A percentile compares a stretch with the other conserved stretches of the same genome.
Conservation (phyloP, 1,140 invertebrate species). For the Drosophila gunungcola region DNA sequence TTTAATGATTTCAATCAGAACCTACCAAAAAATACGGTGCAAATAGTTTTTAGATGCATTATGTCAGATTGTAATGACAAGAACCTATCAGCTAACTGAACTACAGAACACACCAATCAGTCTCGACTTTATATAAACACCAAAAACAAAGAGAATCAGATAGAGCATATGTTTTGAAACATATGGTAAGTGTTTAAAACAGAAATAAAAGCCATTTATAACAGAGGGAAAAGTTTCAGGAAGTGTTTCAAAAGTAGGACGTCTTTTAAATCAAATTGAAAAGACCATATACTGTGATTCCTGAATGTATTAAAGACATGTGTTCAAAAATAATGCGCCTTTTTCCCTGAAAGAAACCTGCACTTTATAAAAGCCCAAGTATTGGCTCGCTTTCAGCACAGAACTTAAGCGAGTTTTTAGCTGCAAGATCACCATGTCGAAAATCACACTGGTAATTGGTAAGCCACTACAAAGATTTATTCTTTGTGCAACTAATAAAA, state of each 20-base stretch:
- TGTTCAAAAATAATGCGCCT: background rate
- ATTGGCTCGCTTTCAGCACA: slow-evolving; percentile 1
- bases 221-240: background rate
- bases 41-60: slow-evolving; percentile 6
- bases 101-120: background rate
- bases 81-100: slow-evolving; percentile 24
- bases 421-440: slow-evolving; percentile 39
- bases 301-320: background rate
- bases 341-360: background rate
- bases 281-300: background rate
- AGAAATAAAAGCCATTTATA: background rate
- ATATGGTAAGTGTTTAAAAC: background rate
- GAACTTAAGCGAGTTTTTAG: slow-evolving; percentile 2
- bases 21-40: slow-evolving; percentile 20
- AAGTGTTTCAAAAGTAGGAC: slow-evolving; percentile 4
- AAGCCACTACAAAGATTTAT: slow-evolving; percentile 3
- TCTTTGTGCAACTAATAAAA: background rate
- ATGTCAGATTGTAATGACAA: slow-evolving; percentile 6
- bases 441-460: slow-evolving; percentile 50
- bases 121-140: slow-evolving; percentile 29
- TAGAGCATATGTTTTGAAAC: slow-evolving; percentile 10
- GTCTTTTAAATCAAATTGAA: slow-evolving; percentile 3
- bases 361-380: slow-evolving; percentile 37
- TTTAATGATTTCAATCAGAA: background rate
- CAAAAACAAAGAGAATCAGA: background rate